phyloP scores from a whole-genome alignment of 2,797 vertebrate species.

The Lacerta bilineata region DNA sequence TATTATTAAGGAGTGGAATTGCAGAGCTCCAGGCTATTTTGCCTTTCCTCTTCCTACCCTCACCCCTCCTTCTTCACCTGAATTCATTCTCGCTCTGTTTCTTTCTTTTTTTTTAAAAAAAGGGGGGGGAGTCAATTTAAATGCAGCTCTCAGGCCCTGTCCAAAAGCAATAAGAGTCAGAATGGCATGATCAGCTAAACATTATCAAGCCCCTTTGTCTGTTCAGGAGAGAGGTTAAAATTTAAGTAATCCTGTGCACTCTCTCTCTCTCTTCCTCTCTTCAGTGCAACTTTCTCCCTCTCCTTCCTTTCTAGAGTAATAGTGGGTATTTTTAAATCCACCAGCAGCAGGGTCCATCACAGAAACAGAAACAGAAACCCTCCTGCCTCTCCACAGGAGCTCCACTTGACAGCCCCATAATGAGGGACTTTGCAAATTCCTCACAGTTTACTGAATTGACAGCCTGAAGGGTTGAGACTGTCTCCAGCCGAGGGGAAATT shows the following conservation, averaged over 20 bases:
- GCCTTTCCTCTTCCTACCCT: neutral
- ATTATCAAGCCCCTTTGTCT: slow-evolving; percentile 53
- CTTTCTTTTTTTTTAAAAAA: neutral
- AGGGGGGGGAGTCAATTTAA: slow-evolving; percentile 68
- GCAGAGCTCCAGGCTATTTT: slow-evolving; percentile 53
- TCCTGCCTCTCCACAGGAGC: slow-evolving; percentile 49
- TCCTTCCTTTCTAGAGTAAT: slow-evolving; percentile 49
- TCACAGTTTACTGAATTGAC: slow-evolving; percentile 39
- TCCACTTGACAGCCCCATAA: slow-evolving; percentile 57
- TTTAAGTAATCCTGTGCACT: neutral
- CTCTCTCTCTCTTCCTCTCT: neutral
- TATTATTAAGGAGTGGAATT: slow-evolving; percentile 56
- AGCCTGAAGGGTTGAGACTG: slow-evolving; percentile 11
- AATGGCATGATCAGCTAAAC: slow-evolving; percentile 47
- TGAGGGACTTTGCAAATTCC: slow-evolving; percentile 63
- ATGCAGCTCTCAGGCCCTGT: slow-evolving; percentile 68
- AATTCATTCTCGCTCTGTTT: slow-evolving; percentile 54
- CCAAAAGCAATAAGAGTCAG: slow-evolving; percentile 62
- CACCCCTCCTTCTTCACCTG: slow-evolving; percentile 1
- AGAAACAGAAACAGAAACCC: slow-evolving; percentile 45
- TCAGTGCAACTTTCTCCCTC: slow-evolving; percentile 33
- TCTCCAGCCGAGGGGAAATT: slow-evolving; percentile 33
- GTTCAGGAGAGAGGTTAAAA: slow-evolving; percentile 53
- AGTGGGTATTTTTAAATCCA: slow-evolving; percentile 56
- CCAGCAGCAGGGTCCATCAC: slow-evolving; percentile 50